Evolutionary conservation across 2,888 invertebrate species (phyloP), one percentile per base, ranked within the genome.

Genomic region (Ptychoptera contaminata): DNA sequence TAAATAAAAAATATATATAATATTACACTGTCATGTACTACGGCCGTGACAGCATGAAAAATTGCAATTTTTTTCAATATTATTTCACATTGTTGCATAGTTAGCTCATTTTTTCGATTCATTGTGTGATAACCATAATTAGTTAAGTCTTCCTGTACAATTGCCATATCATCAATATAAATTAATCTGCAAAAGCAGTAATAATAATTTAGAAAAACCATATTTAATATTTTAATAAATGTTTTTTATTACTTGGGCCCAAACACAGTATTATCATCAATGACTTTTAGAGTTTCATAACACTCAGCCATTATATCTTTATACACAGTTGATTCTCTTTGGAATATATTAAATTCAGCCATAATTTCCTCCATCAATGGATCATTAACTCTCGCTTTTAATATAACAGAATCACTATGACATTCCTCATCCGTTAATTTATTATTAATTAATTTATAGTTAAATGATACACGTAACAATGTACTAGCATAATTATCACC

Each of bases 11-110:
- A 2, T 40, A 46, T 16, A 11, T 1, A 23, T 31, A 29, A 31
- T 43, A 29, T 44, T 55, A 71, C 73, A 61, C 67, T 67, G 54
- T 69, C 67, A 49, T 63, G 64, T 37, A 72, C 51, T 31, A 69
- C 65, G 37, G 71, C 65, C 2, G 70, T 70, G 11, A 65, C 59
- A 4, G 71, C 74, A 52, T 74, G 74, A 52, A 72, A 68, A 50
- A 60, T 65, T 1, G 70, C 73, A 48, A 74, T 54, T 55, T 69
- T 69, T 46, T 62, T 61, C n/a, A 73, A 52, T 8, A 69, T 66
- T 43, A 67, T 47, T 37, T 62, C 53, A 46, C 65, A 65, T 50
- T 72, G 72, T 3, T 62, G 57, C 40, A 65, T 57, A 54, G 71
- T 69, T 8, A 74, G 58, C 16, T 72, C 72, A 34, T 56, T 48